Evolutionary conservation across 2,888 invertebrate genomes (phyloP), one percentile per base, ranked within the genome.

Genomic region (Morinoia aosen): DNA sequence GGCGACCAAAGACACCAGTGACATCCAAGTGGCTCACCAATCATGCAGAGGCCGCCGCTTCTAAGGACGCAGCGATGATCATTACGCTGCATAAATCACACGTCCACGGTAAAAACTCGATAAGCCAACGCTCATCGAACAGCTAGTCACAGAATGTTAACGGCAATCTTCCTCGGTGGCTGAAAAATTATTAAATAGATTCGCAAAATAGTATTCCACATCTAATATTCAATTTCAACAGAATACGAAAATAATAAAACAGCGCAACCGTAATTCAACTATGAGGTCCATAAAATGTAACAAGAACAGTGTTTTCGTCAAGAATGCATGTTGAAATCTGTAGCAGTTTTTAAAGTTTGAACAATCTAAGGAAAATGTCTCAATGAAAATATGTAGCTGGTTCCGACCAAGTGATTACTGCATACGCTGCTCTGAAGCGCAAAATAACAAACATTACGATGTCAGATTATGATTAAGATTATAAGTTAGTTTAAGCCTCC

Each of bases 81-180:
- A 93, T 93, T 93, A 93, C 93, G 93, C 93, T 5, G 93, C 93
- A 93, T 93, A 93, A 93, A 93, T 93, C 93, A 93, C 48, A 93
- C 58, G 93, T 48, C 93, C 25, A 25, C 11, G 33, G 33, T 19
- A 14, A 25, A 93, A 93, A 48, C n/a, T 57, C 93, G 48, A 93
- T 93, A 93, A 56, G 33, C n/a, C 25, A 56, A 93, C 93, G 57
- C 25, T 93, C 57, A 33, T 48, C 57, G 57, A 93, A 57, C 25
- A 57, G 39, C 25, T 48, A 93, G 39, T 11, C 56, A 93, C 93
- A 7, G 93, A 19, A 57, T 58, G 58, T 14, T 57, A 93, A 93
- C 93, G 93, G 57, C 58, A 58, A 90, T 40, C 90, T 76, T 76
- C 33, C 33, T 7, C 25, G 2, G 33, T 0, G 25, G 25, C 0